Conservation (phyloP, 2,113 vertebrate genomes). For the Elgaria multicarinata region DNA sequence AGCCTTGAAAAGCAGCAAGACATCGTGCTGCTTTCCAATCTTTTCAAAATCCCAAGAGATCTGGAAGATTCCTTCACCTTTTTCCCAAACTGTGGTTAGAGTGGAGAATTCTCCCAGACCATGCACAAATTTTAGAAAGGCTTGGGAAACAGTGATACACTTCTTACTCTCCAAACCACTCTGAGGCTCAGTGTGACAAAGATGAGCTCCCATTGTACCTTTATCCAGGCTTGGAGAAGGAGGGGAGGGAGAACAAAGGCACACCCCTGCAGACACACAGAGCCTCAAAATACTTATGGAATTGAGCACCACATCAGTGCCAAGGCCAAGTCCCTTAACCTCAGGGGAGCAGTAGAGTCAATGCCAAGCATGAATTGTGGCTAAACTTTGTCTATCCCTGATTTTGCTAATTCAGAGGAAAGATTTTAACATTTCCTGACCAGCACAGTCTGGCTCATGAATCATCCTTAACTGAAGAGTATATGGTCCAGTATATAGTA, state of each 20-base stretch:
- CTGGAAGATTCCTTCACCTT: background rate
- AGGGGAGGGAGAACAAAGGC: background rate
- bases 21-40: background rate
- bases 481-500: background rate
- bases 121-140: background rate
- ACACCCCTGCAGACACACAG: background rate
- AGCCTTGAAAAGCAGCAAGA: background rate
- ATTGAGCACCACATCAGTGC: background rate
- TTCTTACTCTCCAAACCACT: background rate
- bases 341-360: background rate
- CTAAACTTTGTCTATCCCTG: too few species aligned
- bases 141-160: background rate
- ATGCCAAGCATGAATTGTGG: background rate
- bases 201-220: background rate
- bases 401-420: background rate
- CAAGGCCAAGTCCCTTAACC: background rate
- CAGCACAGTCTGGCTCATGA: slow-evolving; percentile 38
- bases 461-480: slow-evolving; percentile 23
- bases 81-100: background rate
- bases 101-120: background rate
- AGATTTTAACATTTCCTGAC: background rate
- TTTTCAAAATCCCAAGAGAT: background rate
- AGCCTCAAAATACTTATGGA: too few species aligned
- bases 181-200: background rate
- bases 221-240: background rate